Conservation (phyloP, 1,140 invertebrate genomes). For the Hirudo medicinalis region DNA sequence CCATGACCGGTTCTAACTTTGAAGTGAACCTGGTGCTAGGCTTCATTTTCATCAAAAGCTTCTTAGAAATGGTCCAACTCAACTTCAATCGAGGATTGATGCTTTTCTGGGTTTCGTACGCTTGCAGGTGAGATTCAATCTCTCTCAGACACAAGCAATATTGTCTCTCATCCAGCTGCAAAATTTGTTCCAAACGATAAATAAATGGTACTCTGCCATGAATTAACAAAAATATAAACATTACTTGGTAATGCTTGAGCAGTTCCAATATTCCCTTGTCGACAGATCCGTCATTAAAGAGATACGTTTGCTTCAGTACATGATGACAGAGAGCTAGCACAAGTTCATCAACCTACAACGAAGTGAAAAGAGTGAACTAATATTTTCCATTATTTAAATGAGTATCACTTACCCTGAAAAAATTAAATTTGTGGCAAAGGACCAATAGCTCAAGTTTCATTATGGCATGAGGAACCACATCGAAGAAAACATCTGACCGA, state of each 20-base stretch:
- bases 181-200: neutral
- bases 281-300: neutral
- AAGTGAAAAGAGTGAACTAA: neutral
- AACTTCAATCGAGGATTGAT: constrained; percentile 19
- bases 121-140: constrained; percentile 12
- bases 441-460: neutral
- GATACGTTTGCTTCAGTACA: neutral
- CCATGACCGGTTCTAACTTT: constrained; percentile 23
- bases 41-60: constrained; percentile 24
- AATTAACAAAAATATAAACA: neutral
- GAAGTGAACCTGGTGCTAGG: constrained; percentile 17
- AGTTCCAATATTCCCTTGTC: too few relatives aligned
- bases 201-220: neutral
- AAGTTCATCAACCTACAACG: neutral
- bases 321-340: neutral
- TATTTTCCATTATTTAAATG: neutral
- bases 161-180: neutral
- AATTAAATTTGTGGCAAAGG: neutral
- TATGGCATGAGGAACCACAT: neutral
- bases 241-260: neutral
- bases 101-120: constrained; percentile 19
- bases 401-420: neutral
- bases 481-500: neutral
- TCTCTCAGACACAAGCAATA: constrained; percentile 1
- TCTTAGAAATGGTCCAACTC: constrained; percentile 22